Evolutionary conservation across 2,113 vertebrate genomes (phyloP).

Genomic region (Chionis minor): DNA sequence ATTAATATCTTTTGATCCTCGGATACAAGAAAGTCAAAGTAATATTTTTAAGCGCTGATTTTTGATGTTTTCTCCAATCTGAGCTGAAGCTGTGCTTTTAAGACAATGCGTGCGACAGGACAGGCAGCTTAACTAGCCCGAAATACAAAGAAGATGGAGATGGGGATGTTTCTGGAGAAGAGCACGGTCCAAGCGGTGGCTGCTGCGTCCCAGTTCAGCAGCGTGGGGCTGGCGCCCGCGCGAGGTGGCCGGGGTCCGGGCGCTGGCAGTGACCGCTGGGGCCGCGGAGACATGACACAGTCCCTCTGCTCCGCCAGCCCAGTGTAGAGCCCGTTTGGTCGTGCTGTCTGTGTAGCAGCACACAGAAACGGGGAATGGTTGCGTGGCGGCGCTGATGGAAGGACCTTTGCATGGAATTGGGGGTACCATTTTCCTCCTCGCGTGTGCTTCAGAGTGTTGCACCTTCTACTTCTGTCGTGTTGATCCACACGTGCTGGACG

Average conservation of each 20-base stretch:
- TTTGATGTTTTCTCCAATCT: background rate
- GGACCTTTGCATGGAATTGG: background rate
- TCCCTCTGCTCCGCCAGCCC: background rate
- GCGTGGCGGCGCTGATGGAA: background rate
- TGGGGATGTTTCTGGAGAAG: background rate
- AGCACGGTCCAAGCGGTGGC: background rate
- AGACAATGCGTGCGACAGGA: background rate
- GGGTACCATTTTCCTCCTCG: background rate
- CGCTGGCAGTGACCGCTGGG: background rate
- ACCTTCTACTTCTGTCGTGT: background rate
- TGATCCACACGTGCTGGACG: background rate
- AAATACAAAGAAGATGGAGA: background rate
- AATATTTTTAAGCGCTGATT: background rate
- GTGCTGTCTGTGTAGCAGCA: background rate
- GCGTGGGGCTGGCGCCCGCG: background rate
- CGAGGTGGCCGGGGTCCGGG: too few relatives aligned
- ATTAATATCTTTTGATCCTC: background rate
- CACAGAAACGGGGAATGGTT: background rate
- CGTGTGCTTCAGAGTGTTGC: background rate
- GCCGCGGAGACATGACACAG: background rate
- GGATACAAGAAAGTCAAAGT: background rate
- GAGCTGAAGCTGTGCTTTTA: background rate
- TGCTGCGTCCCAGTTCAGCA: background rate
- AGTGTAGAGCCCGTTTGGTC: too few relatives aligned
- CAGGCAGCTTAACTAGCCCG: background rate